Evolutionary conservation across 2,113 vertebrate species (phyloP), one percentile per base, ranked within the genome.

Genomic region (Syngnathus floridae): DNA sequence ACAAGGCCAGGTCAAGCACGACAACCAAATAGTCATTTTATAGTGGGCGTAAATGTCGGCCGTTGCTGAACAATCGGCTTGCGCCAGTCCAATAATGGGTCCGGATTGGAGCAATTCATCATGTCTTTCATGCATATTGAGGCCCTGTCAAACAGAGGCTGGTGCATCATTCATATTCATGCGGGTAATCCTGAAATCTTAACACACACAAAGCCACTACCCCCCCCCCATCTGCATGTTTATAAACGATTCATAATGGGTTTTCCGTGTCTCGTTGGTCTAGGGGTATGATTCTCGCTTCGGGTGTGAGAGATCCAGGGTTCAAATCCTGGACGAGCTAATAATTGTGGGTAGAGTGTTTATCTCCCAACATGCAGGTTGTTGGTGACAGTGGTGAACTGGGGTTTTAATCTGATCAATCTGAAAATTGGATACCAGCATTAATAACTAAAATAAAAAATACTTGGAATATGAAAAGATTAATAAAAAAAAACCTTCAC

Each of bases 141-240:
- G 66, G 66, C 55, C 66, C 51, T 73, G 80, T 81, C 69, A 69
- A 76, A 77, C 48, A 46, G 80, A 65, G 67, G 63, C 52, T 35
- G 65, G 69, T 65, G 17, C 69, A 64, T 73, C 58, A 82, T 87
- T 87, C 80, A 86, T 87, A 87, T 89, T 86, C 84, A 88, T 89
- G 78, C 1, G 8, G 60, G 69, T 76, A 84, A 54, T 22, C 21
- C 87, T 89, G 85, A 80, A 85, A 88, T 88, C 85, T 87, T 72
- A 89, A 81, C 82, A 69, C 75, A 71, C 1, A 9, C 54, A 38
- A 5, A 2, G 16, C 1, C 8, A 11, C 6, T 22, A 1, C 11
- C n/a, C 2, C n/a, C 4, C 26, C 26, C 26, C 12, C 9, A 7
- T 9, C 48, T 7, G 19, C 7, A 51, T 51, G 7, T n/a, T 51